Base-by-base conservation (phyloP, 2,797 vertebrate genomes). In the Prunella strophiata region DNA sequence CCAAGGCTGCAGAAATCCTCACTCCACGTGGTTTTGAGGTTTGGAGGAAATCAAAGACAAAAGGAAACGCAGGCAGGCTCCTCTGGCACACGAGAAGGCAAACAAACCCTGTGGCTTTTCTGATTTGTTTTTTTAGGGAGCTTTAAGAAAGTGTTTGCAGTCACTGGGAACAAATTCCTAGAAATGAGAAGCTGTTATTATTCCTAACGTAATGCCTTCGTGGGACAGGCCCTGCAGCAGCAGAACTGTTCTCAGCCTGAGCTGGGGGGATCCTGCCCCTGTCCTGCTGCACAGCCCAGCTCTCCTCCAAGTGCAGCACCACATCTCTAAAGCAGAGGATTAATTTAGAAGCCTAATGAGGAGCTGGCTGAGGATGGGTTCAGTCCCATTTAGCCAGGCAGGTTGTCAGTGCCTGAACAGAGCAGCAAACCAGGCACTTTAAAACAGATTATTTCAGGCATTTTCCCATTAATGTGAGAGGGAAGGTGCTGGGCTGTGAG, bases 41-140 rank as follows among this genome's bases (percentile, higher is more conserved):
- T 94, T 96, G 92, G 78, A 94, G 81, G 52, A 76, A 93, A 92
- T 27, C 88, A 89, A 83, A 91, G 91, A 96, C 94, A 94, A 96
- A 96, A 95, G 90, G 93, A 85, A 95, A 67, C 1, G 25, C 80
- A 62, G 73, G 80, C 83, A 58, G 61, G 90, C 80, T 84, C 14
- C 0, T 2, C 77, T 82, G 92, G 88, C 91, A 10, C 67, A 13
- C 2, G 13, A 73, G 86, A 63, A 87, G 93, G 81, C 93, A 92
- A 96, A 91, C 90, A 92, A 95, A 85, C 68, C 78, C 68, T 79
- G 93, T 20, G 92, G 93, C 59, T 95, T 94, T 66, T 21, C 92
- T 22, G 45, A 20, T 48, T 88, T 95, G 90, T 93, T 94, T 93
- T 95, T 59, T 85, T 87, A n/a, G 88, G 91, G 80, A 85, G 50